These are phyloP conservation scores for Bergia puertoricense DNA, from an alignment of 92 coral and sea anemone species.

Conservation along the genomic window DNA sequence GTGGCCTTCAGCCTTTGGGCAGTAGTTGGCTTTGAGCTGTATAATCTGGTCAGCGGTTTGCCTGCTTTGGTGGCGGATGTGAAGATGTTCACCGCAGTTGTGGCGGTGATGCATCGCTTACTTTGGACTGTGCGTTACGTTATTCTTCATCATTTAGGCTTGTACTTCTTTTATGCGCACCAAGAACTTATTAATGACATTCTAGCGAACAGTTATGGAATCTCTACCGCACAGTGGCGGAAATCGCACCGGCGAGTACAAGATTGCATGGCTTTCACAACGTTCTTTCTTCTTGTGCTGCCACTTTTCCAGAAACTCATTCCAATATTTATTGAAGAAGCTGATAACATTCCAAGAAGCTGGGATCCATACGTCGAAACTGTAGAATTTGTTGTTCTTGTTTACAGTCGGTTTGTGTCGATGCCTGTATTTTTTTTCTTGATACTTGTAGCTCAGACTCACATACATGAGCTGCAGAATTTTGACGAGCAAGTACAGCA, in stretches of 20 bases:
- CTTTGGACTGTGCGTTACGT: conserved; percentile 63
- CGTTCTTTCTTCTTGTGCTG: conserved; percentile 47
- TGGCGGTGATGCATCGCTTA: conserved; percentile 60
- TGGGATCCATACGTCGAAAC: conserved; percentile 63
- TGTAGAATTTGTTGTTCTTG: conserved; percentile 59
- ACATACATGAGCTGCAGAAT: conserved; percentile 50
- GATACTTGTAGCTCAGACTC: conserved; percentile 46
- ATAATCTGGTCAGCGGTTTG: conserved; percentile 49
- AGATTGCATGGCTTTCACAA: conserved; percentile 57
- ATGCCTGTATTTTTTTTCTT: conserved; percentile 65
- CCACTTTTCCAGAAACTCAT: conserved; percentile 58
- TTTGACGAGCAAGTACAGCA: conserved; percentile 39
- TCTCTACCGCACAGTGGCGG: conserved; percentile 41
- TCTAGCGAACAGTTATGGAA: conserved; percentile 33
- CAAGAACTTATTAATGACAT: conserved; percentile 49
- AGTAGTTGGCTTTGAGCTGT: conserved; percentile 50
- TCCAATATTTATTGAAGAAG: conserved; percentile 60
- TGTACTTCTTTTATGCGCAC: conserved; percentile 47
- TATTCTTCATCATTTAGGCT: conserved; percentile 54
- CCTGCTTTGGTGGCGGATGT: conserved; percentile 42
- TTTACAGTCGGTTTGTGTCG: conserved; percentile 56
- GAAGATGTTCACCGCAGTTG: conserved; percentile 48
- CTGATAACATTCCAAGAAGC: conserved; percentile 39
- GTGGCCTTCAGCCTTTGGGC: conserved; percentile 60
- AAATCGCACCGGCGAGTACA: conserved; percentile 33